Conservation (phyloP, 1,140 invertebrate genomes). For the Drosophila orena region DNA sequence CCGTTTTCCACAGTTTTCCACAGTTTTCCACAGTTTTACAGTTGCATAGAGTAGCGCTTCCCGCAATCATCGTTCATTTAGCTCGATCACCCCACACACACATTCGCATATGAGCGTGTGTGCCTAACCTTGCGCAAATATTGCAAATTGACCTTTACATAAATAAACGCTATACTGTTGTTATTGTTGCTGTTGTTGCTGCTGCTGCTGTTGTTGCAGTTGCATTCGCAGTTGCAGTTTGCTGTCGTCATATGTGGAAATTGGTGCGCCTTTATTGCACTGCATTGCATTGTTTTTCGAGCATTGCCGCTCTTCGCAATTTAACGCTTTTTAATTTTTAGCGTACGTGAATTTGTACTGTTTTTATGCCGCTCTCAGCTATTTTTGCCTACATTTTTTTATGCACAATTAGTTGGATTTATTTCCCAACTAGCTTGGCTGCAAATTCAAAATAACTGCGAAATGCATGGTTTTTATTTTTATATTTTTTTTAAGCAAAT, state of each 20-base stretch:
- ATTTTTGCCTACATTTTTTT: slow-evolving; percentile 4
- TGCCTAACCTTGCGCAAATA: slow-evolving; percentile 78
- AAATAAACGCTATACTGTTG: slow-evolving; percentile 54
- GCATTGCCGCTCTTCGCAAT: slow-evolving; percentile 19
- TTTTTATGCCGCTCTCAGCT: slow-evolving; percentile 21
- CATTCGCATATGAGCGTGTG: slow-evolving; percentile 14
- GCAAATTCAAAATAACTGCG: too few relatives aligned
- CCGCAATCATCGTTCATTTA: slow-evolving; percentile 40
- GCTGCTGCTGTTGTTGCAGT: too few relatives aligned
- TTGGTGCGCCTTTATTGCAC: slow-evolving; percentile 47
- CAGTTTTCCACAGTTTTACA: slow-evolving; percentile 42
- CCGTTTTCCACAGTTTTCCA: slow-evolving; percentile 38
- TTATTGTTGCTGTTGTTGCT: too few relatives aligned
- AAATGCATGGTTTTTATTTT: too few relatives aligned
- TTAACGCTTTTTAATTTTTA: slow-evolving; percentile 52
- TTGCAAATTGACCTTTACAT: slow-evolving; percentile 80
- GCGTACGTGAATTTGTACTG: slow-evolving; percentile 24
- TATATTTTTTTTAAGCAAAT: too few relatives aligned
- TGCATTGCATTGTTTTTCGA: slow-evolving; percentile 22
- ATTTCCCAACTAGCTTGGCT: too few relatives aligned
- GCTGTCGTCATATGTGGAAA: slow-evolving; percentile 61
- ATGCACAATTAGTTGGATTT: too few relatives aligned
- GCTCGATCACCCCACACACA: slow-evolving; percentile 28
- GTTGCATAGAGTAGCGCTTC: slow-evolving; percentile 32
- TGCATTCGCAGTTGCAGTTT: slow-evolving; percentile 2